Evolutionary conservation across 2,888 invertebrate species (phyloP), one percentile per base, ranked within the genome.

Genomic region (Athalia cordata): DNA sequence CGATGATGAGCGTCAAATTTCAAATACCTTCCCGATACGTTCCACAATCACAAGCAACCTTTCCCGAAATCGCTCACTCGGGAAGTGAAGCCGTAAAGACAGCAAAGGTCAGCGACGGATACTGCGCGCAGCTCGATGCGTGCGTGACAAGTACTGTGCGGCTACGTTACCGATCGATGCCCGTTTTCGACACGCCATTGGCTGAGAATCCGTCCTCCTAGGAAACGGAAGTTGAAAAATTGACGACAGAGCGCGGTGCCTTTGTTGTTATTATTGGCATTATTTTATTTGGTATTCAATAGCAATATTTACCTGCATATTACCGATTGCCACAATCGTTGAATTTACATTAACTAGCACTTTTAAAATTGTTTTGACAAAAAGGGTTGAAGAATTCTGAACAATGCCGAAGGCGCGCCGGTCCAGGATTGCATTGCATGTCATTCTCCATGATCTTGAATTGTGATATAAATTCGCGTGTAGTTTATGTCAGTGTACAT

Each of bases 61-160:
- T 75, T 62, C 75, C 75, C 75, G 75, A 62, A 52, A 62, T 64
- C 62, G 61, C 75, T 75, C 15, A 43, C 50, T 64, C 75, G 75
- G 75, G 75, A 64, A 75, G 75, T 75, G 75, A 64, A 75, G 62
- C n/a, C n/a, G 8, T 11, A 61, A 61, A 9, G 64, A 7, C 13
- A 47, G 57, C 45, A 57, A 72, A 72, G 57, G 72, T 72, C 72
- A 50, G 13, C 57, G n/a, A n/a, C 4, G 45, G 52, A 72, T 47
- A 29, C 11, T 72, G 72, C 72, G 70, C 70, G 15, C 7, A 29
- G 52, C 3, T 9, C 52, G 52, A 52, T 11, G 7, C 7, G 52
- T 52, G 52, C 52, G 7, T n/a, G 4, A 9, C 6, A 55, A 29
- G 7, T n/a, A 15, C 13, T 62, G 50, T 49, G 52, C 62, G 59